These are phyloP conservation scores for Clistopyga incitator DNA, from an alignment of 2,888 invertebrate genomes.

Conservation along the genomic window DNA sequence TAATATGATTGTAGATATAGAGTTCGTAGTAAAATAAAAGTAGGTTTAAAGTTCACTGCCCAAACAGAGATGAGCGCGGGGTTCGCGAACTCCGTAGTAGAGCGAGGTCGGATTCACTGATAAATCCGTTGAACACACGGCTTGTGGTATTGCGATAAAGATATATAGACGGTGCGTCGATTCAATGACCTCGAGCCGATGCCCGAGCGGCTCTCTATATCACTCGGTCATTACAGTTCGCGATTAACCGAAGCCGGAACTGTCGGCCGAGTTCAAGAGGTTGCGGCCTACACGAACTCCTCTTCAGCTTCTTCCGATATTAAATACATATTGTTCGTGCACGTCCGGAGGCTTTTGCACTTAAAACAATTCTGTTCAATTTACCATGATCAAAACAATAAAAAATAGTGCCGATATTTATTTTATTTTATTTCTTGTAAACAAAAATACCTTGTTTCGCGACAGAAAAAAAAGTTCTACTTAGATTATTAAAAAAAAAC, in stretches of 20 bases:
- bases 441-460: no score
- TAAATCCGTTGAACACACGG: slow-evolving; percentile 4
- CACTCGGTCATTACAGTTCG: slow-evolving; percentile 66
- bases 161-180: slow-evolving; percentile 63
- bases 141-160: slow-evolving; percentile 7
- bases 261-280: slow-evolving; percentile 73
- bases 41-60: slow-evolving; percentile 33
- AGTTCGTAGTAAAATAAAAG: neutral
- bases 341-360: neutral
- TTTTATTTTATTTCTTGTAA: no score
- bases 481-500: no score
- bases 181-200: slow-evolving; percentile 70
- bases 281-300: slow-evolving; percentile 70
- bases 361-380: neutral
- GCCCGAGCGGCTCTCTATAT: slow-evolving; percentile 52
- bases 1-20: neutral
- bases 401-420: no score
- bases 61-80: slow-evolving; percentile 11
- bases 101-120: slow-evolving; percentile 51
- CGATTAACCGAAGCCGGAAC: slow-evolving; percentile 76
- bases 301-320: slow-evolving; percentile 37
- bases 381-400: no score
- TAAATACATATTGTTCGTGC: slow-evolving; percentile 11
- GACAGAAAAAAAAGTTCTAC: no score
- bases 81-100: slow-evolving; percentile 38